phyloP scores from a whole-genome alignment of 1,140 invertebrate species.

The Drosophila takahashii region DNA sequence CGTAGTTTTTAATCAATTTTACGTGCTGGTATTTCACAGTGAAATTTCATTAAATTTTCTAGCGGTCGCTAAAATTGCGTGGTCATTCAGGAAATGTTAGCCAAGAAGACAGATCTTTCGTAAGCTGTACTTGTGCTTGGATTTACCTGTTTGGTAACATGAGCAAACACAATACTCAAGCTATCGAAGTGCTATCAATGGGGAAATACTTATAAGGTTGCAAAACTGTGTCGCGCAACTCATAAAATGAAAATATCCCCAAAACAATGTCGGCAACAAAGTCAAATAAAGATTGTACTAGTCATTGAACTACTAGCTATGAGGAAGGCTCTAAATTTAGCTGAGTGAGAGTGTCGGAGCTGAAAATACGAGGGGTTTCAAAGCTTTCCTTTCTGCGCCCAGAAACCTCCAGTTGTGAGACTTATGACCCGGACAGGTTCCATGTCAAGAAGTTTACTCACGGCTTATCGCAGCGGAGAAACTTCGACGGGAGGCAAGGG shows the following conservation, averaged over 20 bases:
- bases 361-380: background rate
- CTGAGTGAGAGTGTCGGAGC: background rate
- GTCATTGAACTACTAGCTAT: too few species aligned
- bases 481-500: slow-evolving; percentile 32
- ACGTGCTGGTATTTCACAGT: slow-evolving; percentile 69
- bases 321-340: slow-evolving; percentile 5
- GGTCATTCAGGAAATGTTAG: background rate
- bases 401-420: background rate
- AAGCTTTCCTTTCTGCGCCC: background rate
- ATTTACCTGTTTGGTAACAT: background rate
- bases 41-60: slow-evolving; percentile 55
- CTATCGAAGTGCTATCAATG: slow-evolving; percentile 8
- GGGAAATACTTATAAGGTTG: slow-evolving; percentile 7
- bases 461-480: slow-evolving; percentile 26
- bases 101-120: background rate
- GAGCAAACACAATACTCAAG: slow-evolving; percentile 11
- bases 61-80: slow-evolving; percentile 8
- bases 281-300: slow-evolving; percentile 18
- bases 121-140: background rate
- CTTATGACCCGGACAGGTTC: slow-evolving; percentile 40
- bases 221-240: slow-evolving; percentile 9
- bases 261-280: slow-evolving; percentile 3
- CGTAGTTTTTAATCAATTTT: slow-evolving; percentile 75
- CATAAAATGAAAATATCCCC: slow-evolving; percentile 5
- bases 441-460: slow-evolving; percentile 18